Conservation (phyloP, 2,797 vertebrate species). For the Arremon aurantiirostris region DNA sequence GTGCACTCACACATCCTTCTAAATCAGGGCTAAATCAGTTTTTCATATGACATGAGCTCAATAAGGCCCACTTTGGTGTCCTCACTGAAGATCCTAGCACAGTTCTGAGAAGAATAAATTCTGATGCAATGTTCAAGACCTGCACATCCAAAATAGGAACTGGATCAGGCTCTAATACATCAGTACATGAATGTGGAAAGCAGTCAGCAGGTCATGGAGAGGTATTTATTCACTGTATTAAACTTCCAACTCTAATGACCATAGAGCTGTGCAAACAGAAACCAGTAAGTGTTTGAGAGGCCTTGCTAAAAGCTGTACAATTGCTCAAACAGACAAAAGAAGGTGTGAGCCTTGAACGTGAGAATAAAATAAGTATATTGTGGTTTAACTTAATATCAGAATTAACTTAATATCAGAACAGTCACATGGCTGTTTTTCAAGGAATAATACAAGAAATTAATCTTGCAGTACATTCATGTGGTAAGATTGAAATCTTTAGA, state of each 20-base stretch:
- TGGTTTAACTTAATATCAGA: not conserved
- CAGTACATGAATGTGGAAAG: not conserved
- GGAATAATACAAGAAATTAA: not conserved
- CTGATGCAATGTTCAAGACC: not conserved
- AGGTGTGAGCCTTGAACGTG: not conserved
- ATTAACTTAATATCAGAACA: not conserved
- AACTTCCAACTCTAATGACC: not conserved
- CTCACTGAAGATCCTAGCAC: not conserved
- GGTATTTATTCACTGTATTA: not conserved
- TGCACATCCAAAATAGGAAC: not conserved
- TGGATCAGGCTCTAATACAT: not conserved
- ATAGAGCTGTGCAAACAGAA: constrained; percentile 29
- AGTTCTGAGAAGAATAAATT: not conserved
- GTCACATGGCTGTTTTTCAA: constrained; percentile 10
- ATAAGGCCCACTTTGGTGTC: not conserved
- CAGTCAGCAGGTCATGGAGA: not conserved
- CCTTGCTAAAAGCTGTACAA: not conserved
- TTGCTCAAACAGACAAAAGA: not conserved
- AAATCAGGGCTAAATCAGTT: not conserved
- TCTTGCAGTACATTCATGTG: not conserved
- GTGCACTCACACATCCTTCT: not conserved
- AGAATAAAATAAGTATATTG: constrained; percentile 4
- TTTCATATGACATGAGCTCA: not conserved
- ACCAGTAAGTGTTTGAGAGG: not conserved
- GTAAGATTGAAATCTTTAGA: constrained; percentile 16